A percentile compares a stretch with the other conserved stretches of the same genome.
phyloP scores from a whole-genome alignment of 2,888 invertebrate species.

The Brachypterus glaber region DNA sequence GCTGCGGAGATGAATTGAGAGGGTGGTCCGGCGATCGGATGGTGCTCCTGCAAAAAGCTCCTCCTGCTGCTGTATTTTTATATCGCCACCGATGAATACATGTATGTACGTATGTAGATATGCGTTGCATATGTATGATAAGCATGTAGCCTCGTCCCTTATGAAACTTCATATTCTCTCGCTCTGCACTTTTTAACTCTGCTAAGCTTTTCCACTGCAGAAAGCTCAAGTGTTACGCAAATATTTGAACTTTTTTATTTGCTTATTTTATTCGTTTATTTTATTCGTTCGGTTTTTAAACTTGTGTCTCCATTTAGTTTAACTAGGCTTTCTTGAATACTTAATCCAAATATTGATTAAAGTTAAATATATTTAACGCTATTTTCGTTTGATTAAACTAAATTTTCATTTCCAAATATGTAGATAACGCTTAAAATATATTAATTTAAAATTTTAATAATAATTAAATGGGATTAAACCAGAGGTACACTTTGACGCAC shows the following conservation, averaged over 20 bases:
- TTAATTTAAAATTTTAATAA: no score
- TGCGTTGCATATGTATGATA: conserved; percentile 41
- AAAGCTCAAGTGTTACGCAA: conserved; percentile 1
- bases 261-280: no score
- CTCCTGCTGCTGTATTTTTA: conserved; percentile 30
- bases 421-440: no score
- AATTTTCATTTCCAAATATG: no score
- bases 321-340: no score
- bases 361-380: no score
- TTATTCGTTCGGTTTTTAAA: not conserved
- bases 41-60: conserved; percentile 2
- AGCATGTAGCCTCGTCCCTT: conserved; percentile 35
- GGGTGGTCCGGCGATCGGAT: conserved; percentile 22
- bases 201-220: conserved; percentile 15
- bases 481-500: no score
- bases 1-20: conserved; percentile 31
- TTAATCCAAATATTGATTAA: no score
- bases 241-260: conserved; percentile 3
- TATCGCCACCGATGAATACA: conserved; percentile 28
- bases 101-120: conserved; percentile 37
- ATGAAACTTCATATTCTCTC: conserved; percentile 30
- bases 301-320: conserved; percentile 3
- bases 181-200: conserved; percentile 18
- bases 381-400: no score
- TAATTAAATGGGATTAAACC: no score